Conservation (phyloP, 2,113 vertebrate genomes). For the Microcebus jonahi region DNA sequence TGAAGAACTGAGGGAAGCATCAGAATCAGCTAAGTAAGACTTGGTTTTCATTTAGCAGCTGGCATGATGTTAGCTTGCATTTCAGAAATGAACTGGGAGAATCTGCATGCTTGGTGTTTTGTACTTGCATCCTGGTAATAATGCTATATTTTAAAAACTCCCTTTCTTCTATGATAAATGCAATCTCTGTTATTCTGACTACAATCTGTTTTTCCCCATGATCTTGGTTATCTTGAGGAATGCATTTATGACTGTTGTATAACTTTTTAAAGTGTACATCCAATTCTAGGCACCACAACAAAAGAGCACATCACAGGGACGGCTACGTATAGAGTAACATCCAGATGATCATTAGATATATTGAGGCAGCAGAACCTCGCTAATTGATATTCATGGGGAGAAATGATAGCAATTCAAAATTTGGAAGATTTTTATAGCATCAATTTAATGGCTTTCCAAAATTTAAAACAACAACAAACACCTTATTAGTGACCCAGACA, state of each 20-base stretch:
- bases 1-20: slow-evolving; percentile 94
- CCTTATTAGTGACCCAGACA: slow-evolving; percentile 18
- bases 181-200: slow-evolving; percentile 21
- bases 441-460: not conserved
- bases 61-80: slow-evolving; percentile 72
- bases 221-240: not conserved
- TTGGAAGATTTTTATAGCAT: not conserved
- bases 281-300: not conserved
- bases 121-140: slow-evolving; percentile 18
- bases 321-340: not conserved
- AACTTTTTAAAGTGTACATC: not conserved
- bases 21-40: slow-evolving; percentile 93
- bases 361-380: not conserved
- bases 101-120: slow-evolving; percentile 53
- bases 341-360: not conserved
- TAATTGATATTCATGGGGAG: not conserved
- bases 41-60: slow-evolving; percentile 78
- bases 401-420: not conserved
- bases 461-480: not conserved
- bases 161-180: slow-evolving; percentile 10
- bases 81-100: slow-evolving; percentile 69
- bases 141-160: slow-evolving; percentile 48
- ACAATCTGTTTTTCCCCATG: not conserved
- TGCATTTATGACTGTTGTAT: slow-evolving; percentile 13
- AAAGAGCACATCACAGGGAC: not conserved